Percentiles rank a stretch among this genome's conserved stretches.
Evolutionary conservation across 2,888 invertebrate species (phyloP).

Genomic region (Macrostomum cliftonense): DNA sequence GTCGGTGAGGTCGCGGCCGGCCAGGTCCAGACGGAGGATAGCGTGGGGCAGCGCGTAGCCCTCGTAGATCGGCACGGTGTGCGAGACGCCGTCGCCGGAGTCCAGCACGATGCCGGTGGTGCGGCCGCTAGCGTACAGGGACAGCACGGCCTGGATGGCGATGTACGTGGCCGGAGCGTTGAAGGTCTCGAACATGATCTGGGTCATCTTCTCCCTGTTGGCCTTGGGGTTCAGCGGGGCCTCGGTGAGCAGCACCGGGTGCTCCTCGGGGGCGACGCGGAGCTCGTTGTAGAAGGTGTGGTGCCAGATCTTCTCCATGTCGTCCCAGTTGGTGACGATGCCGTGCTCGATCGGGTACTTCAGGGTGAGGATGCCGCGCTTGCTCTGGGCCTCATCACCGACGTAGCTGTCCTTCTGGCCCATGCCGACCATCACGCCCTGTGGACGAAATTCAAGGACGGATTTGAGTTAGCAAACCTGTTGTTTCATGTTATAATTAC

Average conservation of each 20-base stretch:
- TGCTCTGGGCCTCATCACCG: conserved; percentile 40
- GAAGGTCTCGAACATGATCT: conserved; percentile 42
- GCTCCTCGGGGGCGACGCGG: conserved; percentile 75
- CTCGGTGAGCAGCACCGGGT: conserved; percentile 69
- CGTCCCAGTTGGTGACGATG: conserved; percentile 93
- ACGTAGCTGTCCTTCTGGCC: conserved; percentile 40
- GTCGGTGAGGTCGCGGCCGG: conserved; percentile 43
- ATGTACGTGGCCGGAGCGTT: conserved; percentile 67
- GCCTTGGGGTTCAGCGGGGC: conserved; percentile 76
- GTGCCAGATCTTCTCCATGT: conserved; percentile 96
- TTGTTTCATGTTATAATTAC: too few relatives aligned
- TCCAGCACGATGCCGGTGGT: conserved; percentile 78
- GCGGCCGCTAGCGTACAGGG: conserved; percentile 73
- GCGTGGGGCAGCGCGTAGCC: conserved; percentile 44
- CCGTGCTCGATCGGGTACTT: conserved; percentile 93
- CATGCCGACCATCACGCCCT: conserved; percentile 38
- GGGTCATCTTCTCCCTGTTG: conserved; percentile 81
- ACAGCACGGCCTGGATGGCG: conserved; percentile 72
- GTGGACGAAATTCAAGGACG: not conserved
- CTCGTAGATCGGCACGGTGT: conserved; percentile 78
- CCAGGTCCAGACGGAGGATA: conserved; percentile 41
- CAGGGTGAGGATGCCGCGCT: conserved; percentile 79
- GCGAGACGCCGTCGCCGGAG: conserved; percentile 75
- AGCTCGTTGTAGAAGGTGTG: conserved; percentile 92
- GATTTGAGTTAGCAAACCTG: too few relatives aligned